A percentile compares a stretch with the other conserved stretches of the same genome.
Evolutionary conservation across 2,888 invertebrate species (phyloP).

Genomic region (Hylaea fasciaria): DNA sequence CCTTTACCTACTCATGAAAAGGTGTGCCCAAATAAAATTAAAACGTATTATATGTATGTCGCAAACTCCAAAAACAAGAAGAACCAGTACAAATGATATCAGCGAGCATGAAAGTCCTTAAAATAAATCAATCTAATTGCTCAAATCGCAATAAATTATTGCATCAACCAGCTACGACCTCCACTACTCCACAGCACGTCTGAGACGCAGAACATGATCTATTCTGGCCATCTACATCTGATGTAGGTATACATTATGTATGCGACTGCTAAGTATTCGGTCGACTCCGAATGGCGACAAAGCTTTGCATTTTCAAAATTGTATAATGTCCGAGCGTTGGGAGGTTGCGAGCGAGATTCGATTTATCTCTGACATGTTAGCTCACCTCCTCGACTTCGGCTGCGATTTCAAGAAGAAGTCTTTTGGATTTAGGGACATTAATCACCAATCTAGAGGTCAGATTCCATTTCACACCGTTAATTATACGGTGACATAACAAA

Average conservation of each 20-base stretch:
- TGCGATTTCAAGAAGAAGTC: background rate
- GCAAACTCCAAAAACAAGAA: constrained; percentile 11
- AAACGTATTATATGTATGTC: background rate
- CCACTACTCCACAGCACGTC: constrained; percentile 15
- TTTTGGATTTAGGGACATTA: background rate
- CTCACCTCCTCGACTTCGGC: constrained; percentile 1
- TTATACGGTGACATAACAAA: no score
- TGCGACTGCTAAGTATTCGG: constrained; percentile 45
- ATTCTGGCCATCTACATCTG: constrained; percentile 38
- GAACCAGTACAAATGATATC: constrained; percentile 19
- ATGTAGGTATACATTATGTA: constrained; percentile 28
- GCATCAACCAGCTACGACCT: constrained; percentile 36
- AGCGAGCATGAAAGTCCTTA: constrained; percentile 24
- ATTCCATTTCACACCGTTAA: no score
- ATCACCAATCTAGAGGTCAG: no score
- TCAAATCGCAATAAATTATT: constrained; percentile 19
- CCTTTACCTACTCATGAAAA: background rate
- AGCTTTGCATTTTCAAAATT: constrained; percentile 65
- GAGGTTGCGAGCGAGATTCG: constrained; percentile 11
- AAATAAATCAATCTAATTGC: constrained; percentile 20
- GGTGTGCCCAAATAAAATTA: constrained; percentile 1
- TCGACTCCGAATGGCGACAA: constrained; percentile 51
- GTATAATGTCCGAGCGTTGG: constrained; percentile 50
- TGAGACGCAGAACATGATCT: constrained; percentile 26
- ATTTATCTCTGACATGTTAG: constrained; percentile 21